Evolutionary conservation across 2,888 invertebrate species (phyloP), one percentile per base, ranked within the genome.

Genomic region (Timandra comae): DNA sequence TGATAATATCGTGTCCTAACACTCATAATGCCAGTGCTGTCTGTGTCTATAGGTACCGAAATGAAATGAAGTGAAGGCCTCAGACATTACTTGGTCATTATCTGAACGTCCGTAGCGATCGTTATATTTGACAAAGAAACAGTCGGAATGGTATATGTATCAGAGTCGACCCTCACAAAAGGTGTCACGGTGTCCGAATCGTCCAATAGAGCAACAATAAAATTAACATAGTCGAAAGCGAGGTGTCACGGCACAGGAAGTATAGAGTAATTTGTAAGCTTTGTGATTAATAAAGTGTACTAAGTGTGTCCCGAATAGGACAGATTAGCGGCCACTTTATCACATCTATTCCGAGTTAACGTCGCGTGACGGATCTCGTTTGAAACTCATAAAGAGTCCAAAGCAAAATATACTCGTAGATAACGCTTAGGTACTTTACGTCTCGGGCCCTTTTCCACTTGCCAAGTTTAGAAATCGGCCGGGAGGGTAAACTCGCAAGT

Each of bases 231-330:
- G 71, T 56, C 63, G 72, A 67, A 71, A 75, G 72, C 64, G 61
- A 69, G 70, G 72, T 74, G 82, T 80, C 82, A 76, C 74, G 71
- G 62, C 67, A 71, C 81, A 80, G 85, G 85, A 85, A 84, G 82
- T 76, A 71, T 71, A 71, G 64, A 63, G 81, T 84, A 82, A 84
- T 85, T 85, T 85, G 85, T 84, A 80, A 80, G 76, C 79, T 80
- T 85, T 84, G 81, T 84, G 85, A 85, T 85, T 85, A 85, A 85
- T 85, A 85, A 85, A 85, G 70, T 79, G 80, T 76, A 80, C 81
- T 84, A 85, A 85, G 80, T 85, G 85, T 73, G 81, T 73, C 84
- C 77, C 81, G 79, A 84, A 82, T 82, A 76, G 81, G 77, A 82
- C 79, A 82, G 85, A 85, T 85, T 85, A 85, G 84, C 80, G 82